Conservation (phyloP, 2,888 invertebrate genomes). For the Sclerodermus sp. region DNA sequence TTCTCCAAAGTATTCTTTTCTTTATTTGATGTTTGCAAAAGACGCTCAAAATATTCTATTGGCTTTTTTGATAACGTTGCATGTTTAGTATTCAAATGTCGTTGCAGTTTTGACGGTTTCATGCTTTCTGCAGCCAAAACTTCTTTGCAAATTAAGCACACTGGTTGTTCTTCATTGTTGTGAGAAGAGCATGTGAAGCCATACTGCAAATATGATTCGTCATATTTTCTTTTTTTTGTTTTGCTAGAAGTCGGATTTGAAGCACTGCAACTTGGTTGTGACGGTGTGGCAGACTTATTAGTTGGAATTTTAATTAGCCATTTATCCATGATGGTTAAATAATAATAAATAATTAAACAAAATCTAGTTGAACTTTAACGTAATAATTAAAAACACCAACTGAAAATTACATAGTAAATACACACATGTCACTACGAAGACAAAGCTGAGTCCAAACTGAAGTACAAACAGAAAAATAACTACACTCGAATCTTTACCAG, state of each 20-base stretch:
- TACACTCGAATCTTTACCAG: not conserved
- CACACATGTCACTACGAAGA: not conserved
- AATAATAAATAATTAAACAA: not conserved
- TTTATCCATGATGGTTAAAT: not conserved
- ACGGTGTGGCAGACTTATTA: not conserved
- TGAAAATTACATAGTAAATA: not conserved
- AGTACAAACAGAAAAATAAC: not conserved
- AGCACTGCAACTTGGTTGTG: not conserved
- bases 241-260: not conserved
- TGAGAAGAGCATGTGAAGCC: constrained; percentile 25
- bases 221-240: not conserved
- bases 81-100: constrained; percentile 12
- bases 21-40: constrained; percentile 10
- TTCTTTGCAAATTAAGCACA: constrained; percentile 29
- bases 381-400: not conserved
- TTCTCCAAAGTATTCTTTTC: constrained; percentile 6
- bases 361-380: not conserved
- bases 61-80: constrained; percentile 3
- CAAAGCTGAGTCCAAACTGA: not conserved
- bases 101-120: constrained; percentile 30
- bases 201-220: constrained; percentile 19
- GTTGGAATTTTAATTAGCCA: not conserved
- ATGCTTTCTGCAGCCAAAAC: constrained; percentile 26
- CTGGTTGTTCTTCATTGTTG: constrained; percentile 24
- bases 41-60: constrained; percentile 8